phyloP scores from a whole-genome alignment of 2,113 vertebrate species.

The Oncorhynchus gorbuscha region DNA sequence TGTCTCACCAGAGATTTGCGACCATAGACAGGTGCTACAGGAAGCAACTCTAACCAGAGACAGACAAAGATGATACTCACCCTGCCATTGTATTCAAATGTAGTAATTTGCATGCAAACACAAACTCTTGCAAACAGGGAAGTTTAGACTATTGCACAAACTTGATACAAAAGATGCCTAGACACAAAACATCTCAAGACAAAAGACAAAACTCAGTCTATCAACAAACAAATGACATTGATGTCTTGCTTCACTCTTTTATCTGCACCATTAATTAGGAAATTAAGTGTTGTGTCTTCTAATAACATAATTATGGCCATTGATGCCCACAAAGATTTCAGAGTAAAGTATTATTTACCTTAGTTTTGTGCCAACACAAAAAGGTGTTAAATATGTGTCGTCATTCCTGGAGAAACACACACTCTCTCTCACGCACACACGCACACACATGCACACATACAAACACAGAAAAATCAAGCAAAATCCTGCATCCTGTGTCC shows the following conservation, averaged over 20 bases:
- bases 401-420: slow-evolving; percentile 3
- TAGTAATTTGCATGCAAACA: not conserved
- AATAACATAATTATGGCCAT: not conserved
- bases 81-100: not conserved
- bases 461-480: not conserved
- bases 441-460: not conserved
- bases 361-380: not conserved
- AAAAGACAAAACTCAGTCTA: not conserved
- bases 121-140: not conserved
- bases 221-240: not conserved
- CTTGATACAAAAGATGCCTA: not conserved
- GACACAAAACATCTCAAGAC: not conserved
- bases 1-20: not conserved
- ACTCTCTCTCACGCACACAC: too few relatives aligned
- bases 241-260: not conserved
- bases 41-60: not conserved
- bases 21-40: not conserved
- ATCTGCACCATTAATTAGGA: too few relatives aligned
- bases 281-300: not conserved
- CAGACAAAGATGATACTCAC: not conserved
- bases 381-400: slow-evolving; percentile 9
- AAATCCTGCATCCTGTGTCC: slow-evolving; percentile 55
- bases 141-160: not conserved
- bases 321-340: not conserved
- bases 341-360: not conserved